A percentile compares a stretch with the other conserved stretches of the same genome.
phyloP scores from a whole-genome alignment of 2,113 vertebrate species.

The Tapirus terrestris region DNA sequence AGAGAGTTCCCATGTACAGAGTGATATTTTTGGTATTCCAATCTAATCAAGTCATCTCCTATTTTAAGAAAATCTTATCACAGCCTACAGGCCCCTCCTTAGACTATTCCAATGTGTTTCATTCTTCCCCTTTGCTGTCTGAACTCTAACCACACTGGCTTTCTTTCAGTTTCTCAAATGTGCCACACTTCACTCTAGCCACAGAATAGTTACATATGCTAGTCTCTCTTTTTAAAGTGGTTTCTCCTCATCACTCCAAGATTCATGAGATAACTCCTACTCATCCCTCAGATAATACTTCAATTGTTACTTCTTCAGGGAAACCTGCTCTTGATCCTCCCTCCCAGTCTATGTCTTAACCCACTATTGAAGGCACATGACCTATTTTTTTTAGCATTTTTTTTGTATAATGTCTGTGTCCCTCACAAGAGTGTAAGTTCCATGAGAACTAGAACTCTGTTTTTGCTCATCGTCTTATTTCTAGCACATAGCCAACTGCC shows the following conservation, averaged over 20 bases:
- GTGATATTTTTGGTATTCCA: background rate
- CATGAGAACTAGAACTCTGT: background rate
- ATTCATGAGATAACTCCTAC: background rate
- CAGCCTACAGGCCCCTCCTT: background rate
- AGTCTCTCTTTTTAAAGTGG: background rate
- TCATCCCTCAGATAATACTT: background rate
- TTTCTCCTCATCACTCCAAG: background rate
- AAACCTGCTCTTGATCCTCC: background rate
- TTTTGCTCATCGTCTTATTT: constrained; percentile 6
- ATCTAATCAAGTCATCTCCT: background rate
- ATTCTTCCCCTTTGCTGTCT: background rate
- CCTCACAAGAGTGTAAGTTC: background rate
- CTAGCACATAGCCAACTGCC: background rate
- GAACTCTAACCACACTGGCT: background rate
- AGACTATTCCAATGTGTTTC: background rate
- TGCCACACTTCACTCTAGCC: background rate
- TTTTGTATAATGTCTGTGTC: background rate
- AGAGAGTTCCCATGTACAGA: background rate
- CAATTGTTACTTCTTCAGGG: background rate
- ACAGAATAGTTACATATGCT: background rate
- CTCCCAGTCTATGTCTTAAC: background rate
- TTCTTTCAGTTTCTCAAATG: background rate
- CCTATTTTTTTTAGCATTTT: background rate
- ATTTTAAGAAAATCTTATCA: background rate
- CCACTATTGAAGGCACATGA: background rate